phyloP scores from a whole-genome alignment of 2,797 vertebrate genomes.

The Lacerta viridis region DNA sequence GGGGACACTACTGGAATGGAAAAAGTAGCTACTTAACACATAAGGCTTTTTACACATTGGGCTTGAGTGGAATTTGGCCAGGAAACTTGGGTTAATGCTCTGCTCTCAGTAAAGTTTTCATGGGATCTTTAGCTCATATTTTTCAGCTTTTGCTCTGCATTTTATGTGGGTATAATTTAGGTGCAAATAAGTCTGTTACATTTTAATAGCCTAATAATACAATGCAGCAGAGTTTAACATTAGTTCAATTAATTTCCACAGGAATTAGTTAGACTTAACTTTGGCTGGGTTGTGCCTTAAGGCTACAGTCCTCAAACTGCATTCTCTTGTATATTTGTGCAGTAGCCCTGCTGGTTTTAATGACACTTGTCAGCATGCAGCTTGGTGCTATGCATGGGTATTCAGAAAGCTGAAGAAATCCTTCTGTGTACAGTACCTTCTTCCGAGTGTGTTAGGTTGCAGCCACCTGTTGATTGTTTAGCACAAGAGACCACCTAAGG shows the following conservation, averaged over 20 bases:
- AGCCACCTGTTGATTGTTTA: too few relatives aligned
- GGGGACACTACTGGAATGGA: slow-evolving; percentile 8
- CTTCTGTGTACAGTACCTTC: neutral
- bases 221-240: slow-evolving; percentile 12
- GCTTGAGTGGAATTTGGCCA: slow-evolving; percentile 31
- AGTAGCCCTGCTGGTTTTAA: slow-evolving; percentile 2
- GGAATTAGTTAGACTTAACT: neutral
- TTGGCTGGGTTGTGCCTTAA: slow-evolving; percentile 2
- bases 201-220: slow-evolving; percentile 24
- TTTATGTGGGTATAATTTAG: slow-evolving; percentile 31
- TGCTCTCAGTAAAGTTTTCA: slow-evolving; percentile 38
- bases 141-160: slow-evolving; percentile 7
- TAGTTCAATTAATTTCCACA: slow-evolving; percentile 21
- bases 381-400: neutral
- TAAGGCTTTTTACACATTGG: neutral
- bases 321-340: slow-evolving; percentile 15
- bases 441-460: too few relatives aligned
- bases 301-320: neutral
- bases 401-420: neutral
- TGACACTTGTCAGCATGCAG: neutral
- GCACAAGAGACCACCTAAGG: neutral
- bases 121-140: neutral
- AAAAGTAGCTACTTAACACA: slow-evolving; percentile 40
- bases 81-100: slow-evolving; percentile 37
- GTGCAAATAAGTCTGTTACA: slow-evolving; percentile 37